Conservation (phyloP, 35 echinoderm and acorn worm genomes). For the Lytechinus pictus region DNA sequence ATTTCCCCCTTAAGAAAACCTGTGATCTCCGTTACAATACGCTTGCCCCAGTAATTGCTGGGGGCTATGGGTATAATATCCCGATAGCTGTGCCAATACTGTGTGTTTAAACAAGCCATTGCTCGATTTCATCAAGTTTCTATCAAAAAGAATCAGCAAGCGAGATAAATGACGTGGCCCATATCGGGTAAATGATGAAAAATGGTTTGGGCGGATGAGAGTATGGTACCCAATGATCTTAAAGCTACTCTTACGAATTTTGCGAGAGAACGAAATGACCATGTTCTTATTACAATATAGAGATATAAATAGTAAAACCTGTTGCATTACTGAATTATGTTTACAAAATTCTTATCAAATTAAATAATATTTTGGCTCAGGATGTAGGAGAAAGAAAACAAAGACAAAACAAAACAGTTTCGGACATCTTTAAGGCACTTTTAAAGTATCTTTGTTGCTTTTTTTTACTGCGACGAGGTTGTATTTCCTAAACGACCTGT, state of each 20-base stretch:
- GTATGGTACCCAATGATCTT: background rate
- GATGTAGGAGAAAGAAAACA: too few relatives aligned
- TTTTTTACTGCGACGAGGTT: too few relatives aligned
- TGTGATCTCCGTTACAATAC: background rate
- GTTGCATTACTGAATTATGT: too few relatives aligned
- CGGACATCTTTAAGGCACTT: too few relatives aligned
- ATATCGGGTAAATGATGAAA: background rate
- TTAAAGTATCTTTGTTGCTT: too few relatives aligned
- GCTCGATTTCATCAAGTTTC: background rate
- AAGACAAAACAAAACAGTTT: too few relatives aligned
- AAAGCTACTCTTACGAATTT: background rate
- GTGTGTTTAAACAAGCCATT: background rate
- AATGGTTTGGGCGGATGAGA: background rate
- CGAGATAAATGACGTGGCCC: background rate
- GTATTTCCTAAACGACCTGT: too few relatives aligned
- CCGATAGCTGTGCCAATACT: background rate
- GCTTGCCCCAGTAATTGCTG: background rate
- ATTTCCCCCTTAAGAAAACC: background rate
- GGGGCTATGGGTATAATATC: slow-evolving; percentile 4
- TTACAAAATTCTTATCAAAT: too few relatives aligned
- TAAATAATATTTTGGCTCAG: too few relatives aligned
- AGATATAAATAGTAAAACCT: too few relatives aligned
- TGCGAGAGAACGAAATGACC: background rate
- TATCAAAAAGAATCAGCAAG: background rate
- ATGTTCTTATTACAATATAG: too few relatives aligned